Base-by-base conservation (phyloP, 2,113 vertebrate genomes). In the Oncorhynchus mykiss region DNA sequence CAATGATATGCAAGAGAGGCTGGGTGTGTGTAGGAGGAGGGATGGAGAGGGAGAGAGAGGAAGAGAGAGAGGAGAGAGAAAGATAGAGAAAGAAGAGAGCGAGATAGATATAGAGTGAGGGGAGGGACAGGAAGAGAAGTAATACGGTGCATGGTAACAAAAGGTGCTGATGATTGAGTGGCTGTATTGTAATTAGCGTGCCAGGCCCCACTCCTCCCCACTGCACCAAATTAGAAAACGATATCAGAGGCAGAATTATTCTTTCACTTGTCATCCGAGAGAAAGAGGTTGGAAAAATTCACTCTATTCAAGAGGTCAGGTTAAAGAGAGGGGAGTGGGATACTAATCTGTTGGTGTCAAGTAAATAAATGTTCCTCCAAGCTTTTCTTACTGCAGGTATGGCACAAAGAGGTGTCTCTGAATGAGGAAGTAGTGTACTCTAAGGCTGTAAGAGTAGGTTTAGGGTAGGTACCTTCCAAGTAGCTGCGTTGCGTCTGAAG, bases 81-180 rank as follows among this genome's bases (percentile, higher is more conserved):
- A 62, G 64, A 94, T 60, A 94, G 74, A 93, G 71, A 22, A 68
- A 64, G 67, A 66, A n/a, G 34, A 39, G 8, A 74, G 73, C 29
- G 59, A 73, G 39, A 71, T 51, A 67, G 22, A 78, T 65, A 70
- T 27, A 94, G 78, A 95, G 93, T 5, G 16, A 18, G 51, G 51
- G 16, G 14, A 78, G 70, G 48, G 60, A 73, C 22, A 73, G 60
- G 62, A 20, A 75, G 76, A 95, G 93, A 94, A 95, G 95, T 94
- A 94, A 96, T 95, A 95, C 91, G 91, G 91, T 94, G 94, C 93
- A 92, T 96, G 51, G 95, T 83, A 98, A 99, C 96, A 98, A 98
- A 94, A 98, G 97, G 95, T 97, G 96, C 97, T 97, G 97, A 97
- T 99, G 97, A 99, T 97, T 96, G 96, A 99, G 96, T 95, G 95